Evolutionary conservation across 2,113 vertebrate genomes (phyloP), one percentile per base, ranked within the genome.

Genomic region (Anguilla japonica): DNA sequence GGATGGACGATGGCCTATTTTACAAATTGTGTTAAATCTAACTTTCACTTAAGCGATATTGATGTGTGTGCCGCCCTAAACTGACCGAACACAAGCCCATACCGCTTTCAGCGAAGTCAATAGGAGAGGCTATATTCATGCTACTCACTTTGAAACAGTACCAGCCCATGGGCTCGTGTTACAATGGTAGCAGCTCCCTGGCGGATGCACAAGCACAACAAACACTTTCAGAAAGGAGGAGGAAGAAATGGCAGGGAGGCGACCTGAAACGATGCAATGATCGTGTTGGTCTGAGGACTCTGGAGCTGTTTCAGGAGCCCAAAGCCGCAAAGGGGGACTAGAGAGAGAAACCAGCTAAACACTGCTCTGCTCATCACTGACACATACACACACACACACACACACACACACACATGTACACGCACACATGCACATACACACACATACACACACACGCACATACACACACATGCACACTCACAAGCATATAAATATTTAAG

Each of bases 231-330:
- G 15, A 29, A 34, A 83, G 89, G 85, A 81, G 84, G 41, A 41
- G 16, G 60, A n/a, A 53, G 75, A 87, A 83, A 90, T 34, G 46
- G 87, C 86, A 87, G 67, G 87, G 89, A 86, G 89, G 90, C 89
- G 92, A 91, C 84, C 83, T 91, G 93, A 94, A 94, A 94, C 89
- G 90, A 90, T 91, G 89, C 71, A 86, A 90, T 90, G 92, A 87
- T 87, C 87, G 87, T 89, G 91, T 92, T 89, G 93, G 93, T 90
- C 87, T 91, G 87, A 88, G 88, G 9, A 87, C 87, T 89, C 88
- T 87, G 87, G 90, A 2, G 56, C 86, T 40, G 81, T 82, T 87
- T 83, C 85, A 87, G 79, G 18, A 85, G 79, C 87, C 84, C 85
- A 89, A 53, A 80, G 1, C 22, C 86, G 87, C 53, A 40, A 11